Evolutionary conservation across 2,797 vertebrate species (phyloP).

Genomic region (Rhincodon typus): DNA sequence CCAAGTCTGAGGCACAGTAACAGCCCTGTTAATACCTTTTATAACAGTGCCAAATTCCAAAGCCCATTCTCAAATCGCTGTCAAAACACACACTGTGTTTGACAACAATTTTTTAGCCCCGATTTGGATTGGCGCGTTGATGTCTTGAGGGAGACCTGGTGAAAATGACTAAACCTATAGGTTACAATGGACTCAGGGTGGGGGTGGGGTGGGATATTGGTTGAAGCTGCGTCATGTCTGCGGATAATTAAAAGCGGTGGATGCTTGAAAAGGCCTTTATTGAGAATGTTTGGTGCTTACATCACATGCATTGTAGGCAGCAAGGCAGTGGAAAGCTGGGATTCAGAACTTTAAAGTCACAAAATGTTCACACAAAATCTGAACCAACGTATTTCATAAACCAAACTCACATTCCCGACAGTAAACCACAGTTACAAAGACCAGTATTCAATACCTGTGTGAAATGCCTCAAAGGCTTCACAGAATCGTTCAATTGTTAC

Average conservation of each 20-base stretch:
- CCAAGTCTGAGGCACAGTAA: constrained; percentile 14
- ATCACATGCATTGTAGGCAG: background rate
- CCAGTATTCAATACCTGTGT: background rate
- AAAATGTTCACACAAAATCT: background rate
- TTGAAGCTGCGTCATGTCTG: background rate
- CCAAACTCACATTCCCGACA: background rate
- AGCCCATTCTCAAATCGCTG: constrained; percentile 34
- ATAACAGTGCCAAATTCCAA: constrained; percentile 35
- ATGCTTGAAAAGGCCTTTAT: background rate
- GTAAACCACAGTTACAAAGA: background rate
- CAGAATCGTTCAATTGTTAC: too few species aligned
- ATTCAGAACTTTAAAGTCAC: background rate
- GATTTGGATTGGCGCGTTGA: background rate
- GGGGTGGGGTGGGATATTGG: too few species aligned
- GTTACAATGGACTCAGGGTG: background rate
- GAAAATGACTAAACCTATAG: background rate
- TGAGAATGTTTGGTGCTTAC: background rate
- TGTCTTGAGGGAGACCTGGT: background rate
- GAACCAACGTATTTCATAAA: background rate
- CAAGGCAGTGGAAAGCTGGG: background rate
- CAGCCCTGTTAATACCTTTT: constrained; percentile 33
- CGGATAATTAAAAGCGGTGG: background rate
- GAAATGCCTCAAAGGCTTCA: background rate
- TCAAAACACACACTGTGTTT: constrained; percentile 35
- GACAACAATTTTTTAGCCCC: constrained; percentile 24